Conservation (phyloP, 1,140 invertebrate species). For the Zophobas atratus region DNA sequence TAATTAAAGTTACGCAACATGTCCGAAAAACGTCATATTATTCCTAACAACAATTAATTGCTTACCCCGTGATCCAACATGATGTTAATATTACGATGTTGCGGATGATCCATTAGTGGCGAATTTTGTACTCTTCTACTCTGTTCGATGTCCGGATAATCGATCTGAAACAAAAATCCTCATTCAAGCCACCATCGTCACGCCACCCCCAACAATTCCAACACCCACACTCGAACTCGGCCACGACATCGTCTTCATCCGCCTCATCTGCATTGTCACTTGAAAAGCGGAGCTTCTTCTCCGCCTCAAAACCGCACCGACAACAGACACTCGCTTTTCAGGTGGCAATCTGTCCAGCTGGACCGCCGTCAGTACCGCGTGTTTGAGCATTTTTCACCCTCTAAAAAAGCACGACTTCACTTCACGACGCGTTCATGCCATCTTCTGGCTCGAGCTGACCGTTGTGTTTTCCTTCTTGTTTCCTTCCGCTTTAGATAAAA, state of each 20-base stretch:
- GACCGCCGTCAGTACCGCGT: constrained; percentile 60
- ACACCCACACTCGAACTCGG: constrained; percentile 53
- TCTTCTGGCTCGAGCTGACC: constrained; percentile 2
- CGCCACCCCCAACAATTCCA: constrained; percentile 50
- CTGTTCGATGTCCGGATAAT: constrained; percentile 83
- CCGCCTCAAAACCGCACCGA: constrained; percentile 52
- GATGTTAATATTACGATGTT: constrained; percentile 74
- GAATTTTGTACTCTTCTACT: constrained; percentile 66
- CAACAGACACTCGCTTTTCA: constrained; percentile 58
- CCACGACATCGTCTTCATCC: constrained; percentile 63
- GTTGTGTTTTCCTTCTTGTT: constrained; percentile 29
- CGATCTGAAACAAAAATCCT: constrained; percentile 76
- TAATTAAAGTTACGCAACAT: too few relatives aligned
- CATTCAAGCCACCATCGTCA: not conserved
- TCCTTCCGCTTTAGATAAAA: constrained; percentile 46
- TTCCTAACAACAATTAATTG: constrained; percentile 50
- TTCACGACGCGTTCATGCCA: not conserved
- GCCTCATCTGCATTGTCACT: constrained; percentile 11
- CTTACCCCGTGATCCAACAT: constrained; percentile 76
- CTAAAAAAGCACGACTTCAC: not conserved
- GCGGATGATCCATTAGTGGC: constrained; percentile 67
- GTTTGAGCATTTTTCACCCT: constrained; percentile 63
- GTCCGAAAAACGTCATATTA: not conserved
- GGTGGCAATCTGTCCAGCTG: constrained; percentile 54
- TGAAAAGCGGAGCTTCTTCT: constrained; percentile 36